phyloP scores from a whole-genome alignment of 1,140 invertebrate species.

The Tetraneura akinire region DNA sequence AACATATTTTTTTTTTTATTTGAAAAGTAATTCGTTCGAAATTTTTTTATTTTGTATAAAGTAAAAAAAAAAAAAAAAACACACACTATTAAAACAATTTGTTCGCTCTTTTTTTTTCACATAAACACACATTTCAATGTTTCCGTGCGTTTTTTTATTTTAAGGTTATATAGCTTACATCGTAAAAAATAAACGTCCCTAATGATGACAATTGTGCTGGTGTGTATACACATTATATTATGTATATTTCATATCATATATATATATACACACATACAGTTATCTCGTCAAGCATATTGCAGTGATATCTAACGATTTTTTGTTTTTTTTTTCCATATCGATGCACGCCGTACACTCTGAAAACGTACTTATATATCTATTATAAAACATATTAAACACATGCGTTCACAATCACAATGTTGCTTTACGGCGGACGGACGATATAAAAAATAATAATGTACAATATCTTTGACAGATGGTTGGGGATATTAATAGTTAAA shows the following conservation, averaged over 20 bases:
- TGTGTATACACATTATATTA: neutral
- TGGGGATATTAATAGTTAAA: slow-evolving; percentile 30
- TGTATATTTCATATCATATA: no score
- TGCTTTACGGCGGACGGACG: slow-evolving; percentile 3
- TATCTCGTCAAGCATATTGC: neutral
- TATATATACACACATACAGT: neutral
- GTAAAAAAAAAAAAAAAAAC: no score
- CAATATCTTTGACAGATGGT: slow-evolving; percentile 35
- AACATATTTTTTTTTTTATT: no score
- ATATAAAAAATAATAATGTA: neutral
- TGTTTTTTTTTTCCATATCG: slow-evolving; percentile 6
- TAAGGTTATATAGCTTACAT: no score
- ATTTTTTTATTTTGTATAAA: no score
- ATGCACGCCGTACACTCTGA: neutral
- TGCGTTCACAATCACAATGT: slow-evolving; percentile 41
- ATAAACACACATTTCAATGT: no score
- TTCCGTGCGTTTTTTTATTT: no score
- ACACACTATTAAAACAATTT: no score
- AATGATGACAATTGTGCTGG: neutral
- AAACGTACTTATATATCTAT: slow-evolving; percentile 17
- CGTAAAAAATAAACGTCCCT: no score
- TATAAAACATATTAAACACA: slow-evolving; percentile 32
- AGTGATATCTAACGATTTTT: neutral
- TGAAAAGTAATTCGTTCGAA: no score
- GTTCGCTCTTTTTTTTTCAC: no score